Evolutionary conservation across 2,113 vertebrate species (phyloP).

Genomic region (Phaethon lepturus): DNA sequence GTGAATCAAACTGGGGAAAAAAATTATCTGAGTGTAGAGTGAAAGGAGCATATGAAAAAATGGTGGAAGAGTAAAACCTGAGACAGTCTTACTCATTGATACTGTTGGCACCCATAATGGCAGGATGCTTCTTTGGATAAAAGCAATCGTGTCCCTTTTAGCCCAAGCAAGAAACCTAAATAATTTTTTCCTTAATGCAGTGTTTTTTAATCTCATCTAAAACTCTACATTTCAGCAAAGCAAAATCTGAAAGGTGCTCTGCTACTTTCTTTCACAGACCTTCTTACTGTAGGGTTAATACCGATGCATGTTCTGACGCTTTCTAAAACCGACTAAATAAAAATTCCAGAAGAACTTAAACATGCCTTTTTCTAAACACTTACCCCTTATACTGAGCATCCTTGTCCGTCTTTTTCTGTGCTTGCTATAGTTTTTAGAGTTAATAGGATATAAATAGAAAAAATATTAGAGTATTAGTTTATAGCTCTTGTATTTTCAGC

Average conservation of each 20-base stretch:
- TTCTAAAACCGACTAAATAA: neutral
- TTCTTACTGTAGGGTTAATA: neutral
- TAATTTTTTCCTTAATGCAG: neutral
- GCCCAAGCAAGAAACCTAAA: neutral
- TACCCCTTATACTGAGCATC: fast-evolving
- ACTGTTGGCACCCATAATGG: neutral
- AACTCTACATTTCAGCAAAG: neutral
- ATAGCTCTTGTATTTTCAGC: neutral
- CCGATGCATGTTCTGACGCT: neutral
- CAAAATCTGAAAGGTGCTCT: neutral
- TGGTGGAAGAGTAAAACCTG: neutral
- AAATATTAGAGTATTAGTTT: neutral
- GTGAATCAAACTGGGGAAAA: neutral
- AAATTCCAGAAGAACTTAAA: neutral
- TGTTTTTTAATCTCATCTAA: neutral
- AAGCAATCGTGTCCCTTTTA: neutral
- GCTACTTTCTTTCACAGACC: neutral
- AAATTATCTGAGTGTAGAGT: neutral
- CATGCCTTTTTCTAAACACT: neutral
- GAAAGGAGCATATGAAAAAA: neutral
- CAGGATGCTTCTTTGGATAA: neutral
- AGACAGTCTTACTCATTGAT: neutral
- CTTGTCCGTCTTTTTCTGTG: neutral
- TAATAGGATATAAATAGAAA: neutral
- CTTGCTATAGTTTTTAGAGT: neutral